Conservation (phyloP, 2,113 vertebrate species). For the Diphyllodes magnificus region DNA sequence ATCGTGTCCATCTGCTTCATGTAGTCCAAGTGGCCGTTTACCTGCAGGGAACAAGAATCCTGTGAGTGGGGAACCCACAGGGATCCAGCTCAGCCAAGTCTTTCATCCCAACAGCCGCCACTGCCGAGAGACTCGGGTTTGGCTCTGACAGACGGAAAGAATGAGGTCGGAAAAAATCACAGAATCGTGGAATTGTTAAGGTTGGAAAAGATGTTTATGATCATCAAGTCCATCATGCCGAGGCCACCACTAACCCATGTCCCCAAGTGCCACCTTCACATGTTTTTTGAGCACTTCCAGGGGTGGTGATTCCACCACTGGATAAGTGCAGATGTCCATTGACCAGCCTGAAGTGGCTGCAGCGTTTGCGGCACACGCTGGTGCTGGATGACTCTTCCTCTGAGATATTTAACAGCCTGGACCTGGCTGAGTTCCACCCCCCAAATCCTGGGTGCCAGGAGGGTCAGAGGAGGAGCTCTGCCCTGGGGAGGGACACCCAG, state of each 20-base stretch:
- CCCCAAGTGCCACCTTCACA: background rate
- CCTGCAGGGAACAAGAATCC: slow-evolving; percentile 67
- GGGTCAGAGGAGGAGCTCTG: background rate
- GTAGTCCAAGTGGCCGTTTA: slow-evolving; percentile 94
- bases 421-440: background rate
- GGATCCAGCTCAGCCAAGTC: background rate
- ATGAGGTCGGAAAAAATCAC: background rate
- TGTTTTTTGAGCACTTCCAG: background rate
- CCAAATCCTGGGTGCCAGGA: background rate
- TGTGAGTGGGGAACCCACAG: background rate
- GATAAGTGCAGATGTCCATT: background rate
- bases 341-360: background rate
- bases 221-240: background rate
- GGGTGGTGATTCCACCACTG: background rate
- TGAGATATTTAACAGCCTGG: background rate
- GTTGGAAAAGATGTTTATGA: background rate
- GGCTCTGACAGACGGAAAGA: background rate
- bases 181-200: background rate
- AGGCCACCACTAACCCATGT: background rate
- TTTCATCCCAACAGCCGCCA: background rate
- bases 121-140: background rate
- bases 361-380: background rate
- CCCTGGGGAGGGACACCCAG: background rate
- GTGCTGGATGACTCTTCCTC: background rate
- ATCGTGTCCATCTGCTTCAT: slow-evolving; percentile 95